Percentiles rank a stretch among this genome's conserved stretches.
Evolutionary conservation across 2,888 invertebrate species (phyloP).

Genomic region (Meliscaeva auricollis): DNA sequence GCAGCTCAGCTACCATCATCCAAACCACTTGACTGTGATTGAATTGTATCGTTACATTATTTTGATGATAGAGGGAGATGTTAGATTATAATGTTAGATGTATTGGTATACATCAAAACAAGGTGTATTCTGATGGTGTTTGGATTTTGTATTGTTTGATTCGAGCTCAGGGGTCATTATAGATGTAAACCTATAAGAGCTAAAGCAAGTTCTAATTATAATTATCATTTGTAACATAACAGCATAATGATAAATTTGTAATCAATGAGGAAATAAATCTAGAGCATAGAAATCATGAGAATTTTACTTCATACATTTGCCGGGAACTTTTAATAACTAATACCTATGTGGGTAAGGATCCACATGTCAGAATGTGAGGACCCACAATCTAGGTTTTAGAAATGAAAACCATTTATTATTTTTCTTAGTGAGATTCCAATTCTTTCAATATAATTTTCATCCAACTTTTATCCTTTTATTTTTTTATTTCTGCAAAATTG

Average conservation of each 20-base stretch:
- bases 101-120: constrained; percentile 1
- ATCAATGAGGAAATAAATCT: background rate
- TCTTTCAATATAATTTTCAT: too few species aligned
- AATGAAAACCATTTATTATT: too few species aligned
- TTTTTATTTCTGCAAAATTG: too few species aligned
- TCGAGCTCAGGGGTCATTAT: background rate
- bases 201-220: background rate
- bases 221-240: constrained; percentile 2
- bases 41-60: constrained; percentile 50
- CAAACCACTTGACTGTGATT: constrained; percentile 55
- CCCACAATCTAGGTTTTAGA: too few species aligned
- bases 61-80: constrained; percentile 1
- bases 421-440: too few species aligned
- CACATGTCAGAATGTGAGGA: too few species aligned
- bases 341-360: too few species aligned
- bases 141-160: constrained; percentile 13
- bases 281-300: background rate
- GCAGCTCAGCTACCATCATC: constrained; percentile 23
- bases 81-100: constrained; percentile 25
- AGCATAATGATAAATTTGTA: constrained; percentile 6
- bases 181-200: background rate
- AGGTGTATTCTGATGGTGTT: constrained; percentile 13
- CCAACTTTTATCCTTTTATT: too few species aligned
- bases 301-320: too few species aligned
- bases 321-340: too few species aligned